Base-by-base conservation (phyloP, 2,888 invertebrate species). In the Labia minor region DNA sequence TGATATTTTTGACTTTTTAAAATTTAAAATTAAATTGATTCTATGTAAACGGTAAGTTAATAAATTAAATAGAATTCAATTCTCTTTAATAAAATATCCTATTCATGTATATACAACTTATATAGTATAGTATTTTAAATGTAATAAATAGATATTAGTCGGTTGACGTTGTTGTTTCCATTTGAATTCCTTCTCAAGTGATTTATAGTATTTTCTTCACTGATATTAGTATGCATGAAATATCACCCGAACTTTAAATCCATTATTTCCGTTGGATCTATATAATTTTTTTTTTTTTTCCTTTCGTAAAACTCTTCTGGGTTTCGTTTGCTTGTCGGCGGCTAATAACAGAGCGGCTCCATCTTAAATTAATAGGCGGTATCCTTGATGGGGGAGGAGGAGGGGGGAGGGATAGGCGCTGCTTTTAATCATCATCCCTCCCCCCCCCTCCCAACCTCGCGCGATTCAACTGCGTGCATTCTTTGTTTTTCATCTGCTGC, bases 301-400 rank as follows among this genome's bases (percentile, higher is more conserved):
- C 16, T 49, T 49, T 49, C 14, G 49, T 8, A 49, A 49, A 49
- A 49, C 49, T 49, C 49, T 49, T 4, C 49, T 49, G 49, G 49
- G 49, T 49, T 49, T 49, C 49, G 49, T 49, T 49, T 49, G 49
- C 49, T 49, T 49, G 49, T 49, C 49, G 49, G 49, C 49, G 49
- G n/a, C 14, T 49, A 49, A 49, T 49, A 49, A 49, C 49, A 49
- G 49, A 16, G 49, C 49, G 49, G 49, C 16, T 16, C 3, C 49
- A n/a, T 49, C 49, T 49, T 49, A 49, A 49, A 49, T 49, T 49
- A 49, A 49, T 49, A 49, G 49, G 49, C 49, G 49, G 49, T 49
- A 2, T n/a, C 49, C 14, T 49, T 2, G 49, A 49, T 14, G 49
- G 49, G 49, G 49, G 49, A 14, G 49, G n/a, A 2, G n/a, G n/a